Percentiles rank a stretch among this genome's conserved stretches.
These are phyloP conservation scores for Poeciliopsis prolifica DNA, from an alignment of 2,113 vertebrate genomes.

Conservation along the genomic window DNA sequence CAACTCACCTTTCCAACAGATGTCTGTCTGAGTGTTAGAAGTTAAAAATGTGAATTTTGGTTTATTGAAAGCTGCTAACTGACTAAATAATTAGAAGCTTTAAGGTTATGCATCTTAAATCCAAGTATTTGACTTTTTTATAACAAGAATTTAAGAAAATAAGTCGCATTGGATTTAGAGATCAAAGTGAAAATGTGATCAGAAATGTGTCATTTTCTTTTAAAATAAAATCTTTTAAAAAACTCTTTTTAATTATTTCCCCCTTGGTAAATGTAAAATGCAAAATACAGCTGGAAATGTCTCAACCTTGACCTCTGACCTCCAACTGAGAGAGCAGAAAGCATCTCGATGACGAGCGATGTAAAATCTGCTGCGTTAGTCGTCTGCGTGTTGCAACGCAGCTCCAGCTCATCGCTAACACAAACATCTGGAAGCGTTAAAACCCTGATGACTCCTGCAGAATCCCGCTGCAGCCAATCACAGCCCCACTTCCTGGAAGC, in stretches of 20 bases:
- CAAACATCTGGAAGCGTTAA: conserved; percentile 81
- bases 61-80: background rate
- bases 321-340: background rate
- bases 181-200: no score
- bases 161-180: background rate
- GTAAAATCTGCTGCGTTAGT: conserved; percentile 22
- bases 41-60: background rate
- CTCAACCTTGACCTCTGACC: conserved; percentile 9
- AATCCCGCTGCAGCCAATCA: conserved; percentile 55
- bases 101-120: background rate
- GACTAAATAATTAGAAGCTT: background rate
- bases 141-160: background rate
- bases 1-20: background rate
- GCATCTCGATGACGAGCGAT: background rate
- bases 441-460: conserved; percentile 64
- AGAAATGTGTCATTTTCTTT: no score
- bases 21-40: conserved; percentile 2
- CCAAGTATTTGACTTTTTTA: background rate
- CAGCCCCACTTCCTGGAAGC: conserved; percentile 38
- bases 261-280: no score
- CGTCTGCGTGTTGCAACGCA: conserved; percentile 69
- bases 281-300: no score
- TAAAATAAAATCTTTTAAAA: no score
- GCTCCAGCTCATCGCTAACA: conserved; percentile 84
- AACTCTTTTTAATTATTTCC: no score